Evolutionary conservation across 2,888 invertebrate genomes (phyloP), one percentile per base, ranked within the genome.

Genomic region (Morinoia aosen): DNA sequence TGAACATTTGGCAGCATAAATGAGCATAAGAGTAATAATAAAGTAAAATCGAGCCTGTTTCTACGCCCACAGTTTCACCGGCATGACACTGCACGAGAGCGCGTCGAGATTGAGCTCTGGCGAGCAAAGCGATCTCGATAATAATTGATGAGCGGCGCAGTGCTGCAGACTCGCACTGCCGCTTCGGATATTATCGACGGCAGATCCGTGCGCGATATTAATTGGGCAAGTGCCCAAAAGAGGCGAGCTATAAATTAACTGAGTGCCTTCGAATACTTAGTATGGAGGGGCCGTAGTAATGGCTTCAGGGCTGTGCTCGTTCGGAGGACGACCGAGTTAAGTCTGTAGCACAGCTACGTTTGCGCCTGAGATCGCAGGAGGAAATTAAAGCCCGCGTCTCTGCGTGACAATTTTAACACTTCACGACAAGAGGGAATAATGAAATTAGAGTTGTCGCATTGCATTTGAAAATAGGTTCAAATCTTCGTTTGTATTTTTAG

Each of bases 191-290:
- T 56, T 93, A 93, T 93, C 93, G 93, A 93, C 93, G 93, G 57
- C 93, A 93, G 93, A 93, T 93, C 93, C 93, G 93, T 93, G 93
- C 93, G 56, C 93, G 93, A 93, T 93, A 93, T 93, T 93, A 93
- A 93, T 93, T 93, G 93, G 93, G 25, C 48, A 93, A 57, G 93
- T 57, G 93, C 93, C 93, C 93, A 93, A 93, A 93, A 93, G 93
- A 93, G 93, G 93, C 56, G 93, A 93, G 93, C 93, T 57, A 93
- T 93, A 93, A 93, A 93, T 93, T 93, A 93, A 90, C 90, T 57
- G 57, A 56, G 33, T 48, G 93, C 57, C 90, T 93, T 93, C 48
- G 93, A 93, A 93, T 93, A 57, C 56, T 93, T 93, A 57, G 93
- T n/a, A 48, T 33, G 57, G 93, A 57, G 25, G 93, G 19, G 93